Conservation (phyloP, 2,113 vertebrate genomes). For the Eulemur macaco region DNA sequence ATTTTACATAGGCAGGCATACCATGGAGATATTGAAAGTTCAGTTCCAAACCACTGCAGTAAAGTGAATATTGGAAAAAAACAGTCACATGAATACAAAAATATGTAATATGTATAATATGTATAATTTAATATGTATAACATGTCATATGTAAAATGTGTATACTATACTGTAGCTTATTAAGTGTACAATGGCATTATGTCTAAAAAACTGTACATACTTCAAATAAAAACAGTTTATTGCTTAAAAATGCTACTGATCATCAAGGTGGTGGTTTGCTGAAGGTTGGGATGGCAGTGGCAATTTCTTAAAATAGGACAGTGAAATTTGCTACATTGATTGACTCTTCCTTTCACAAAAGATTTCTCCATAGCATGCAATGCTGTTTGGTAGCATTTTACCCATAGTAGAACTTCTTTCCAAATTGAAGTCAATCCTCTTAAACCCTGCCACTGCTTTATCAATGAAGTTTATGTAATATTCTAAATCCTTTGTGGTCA, state of each 20-base stretch:
- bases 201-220: not conserved
- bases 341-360: not conserved
- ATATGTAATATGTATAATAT: too few relatives aligned
- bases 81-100: not conserved
- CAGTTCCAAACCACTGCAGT: not conserved
- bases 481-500: not conserved
- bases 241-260: not conserved
- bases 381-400: not conserved
- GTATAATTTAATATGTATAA: too few relatives aligned
- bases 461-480: not conserved
- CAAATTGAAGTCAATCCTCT: not conserved
- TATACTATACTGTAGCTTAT: not conserved
- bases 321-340: not conserved
- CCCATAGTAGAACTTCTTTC: not conserved
- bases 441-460: not conserved
- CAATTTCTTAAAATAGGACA: not conserved
- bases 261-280: not conserved
- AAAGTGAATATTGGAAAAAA: not conserved
- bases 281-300: not conserved
- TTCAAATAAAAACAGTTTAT: not conserved
- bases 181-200: not conserved
- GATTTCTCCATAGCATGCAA: not conserved
- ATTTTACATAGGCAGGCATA: not conserved
- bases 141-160: too few relatives aligned
- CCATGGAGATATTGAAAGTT: not conserved